Evolutionary conservation across 2,888 invertebrate genomes (phyloP).

Genomic region (Nesidiocoris tenuis): DNA sequence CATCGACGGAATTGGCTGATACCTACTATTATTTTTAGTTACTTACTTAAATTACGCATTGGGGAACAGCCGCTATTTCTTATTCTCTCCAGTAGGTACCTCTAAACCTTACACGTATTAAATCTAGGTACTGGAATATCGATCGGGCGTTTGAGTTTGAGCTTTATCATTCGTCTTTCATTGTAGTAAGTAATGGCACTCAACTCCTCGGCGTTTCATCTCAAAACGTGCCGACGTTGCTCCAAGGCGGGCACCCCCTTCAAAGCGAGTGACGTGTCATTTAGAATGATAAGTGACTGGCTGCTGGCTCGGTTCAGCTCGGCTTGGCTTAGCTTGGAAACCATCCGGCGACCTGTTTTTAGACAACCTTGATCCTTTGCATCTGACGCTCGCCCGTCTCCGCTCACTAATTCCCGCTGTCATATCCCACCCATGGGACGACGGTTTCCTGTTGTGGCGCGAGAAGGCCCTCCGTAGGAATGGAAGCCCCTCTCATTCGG

Average conservation of each 20-base stretch:
- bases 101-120: too few species aligned
- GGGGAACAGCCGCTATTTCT: too few species aligned
- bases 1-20: too few species aligned
- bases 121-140: too few species aligned
- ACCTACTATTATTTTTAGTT: too few species aligned
- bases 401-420: conserved; percentile 39
- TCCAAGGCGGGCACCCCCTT: conserved; percentile 3
- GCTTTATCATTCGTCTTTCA: not conserved
- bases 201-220: not conserved
- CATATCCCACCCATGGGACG: conserved; percentile 20
- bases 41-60: too few species aligned
- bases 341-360: conserved; percentile 35
- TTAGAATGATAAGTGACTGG: conserved; percentile 40
- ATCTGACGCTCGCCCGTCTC: conserved; percentile 31
- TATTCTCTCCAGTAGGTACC: too few species aligned
- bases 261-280: conserved; percentile 41
- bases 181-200: not conserved
- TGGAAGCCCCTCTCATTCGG: not conserved
- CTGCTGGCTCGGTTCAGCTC: conserved; percentile 14
- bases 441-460: conserved; percentile 38
- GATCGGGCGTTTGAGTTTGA: too few species aligned
- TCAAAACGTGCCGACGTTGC: not conserved
- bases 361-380: conserved; percentile 42
- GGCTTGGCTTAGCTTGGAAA: not conserved
- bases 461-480: not conserved